Percentiles rank a stretch among this genome's conserved stretches.
These are phyloP conservation scores for Hydraecia micacea DNA, from an alignment of 2,888 invertebrate species.

Conservation along the genomic window DNA sequence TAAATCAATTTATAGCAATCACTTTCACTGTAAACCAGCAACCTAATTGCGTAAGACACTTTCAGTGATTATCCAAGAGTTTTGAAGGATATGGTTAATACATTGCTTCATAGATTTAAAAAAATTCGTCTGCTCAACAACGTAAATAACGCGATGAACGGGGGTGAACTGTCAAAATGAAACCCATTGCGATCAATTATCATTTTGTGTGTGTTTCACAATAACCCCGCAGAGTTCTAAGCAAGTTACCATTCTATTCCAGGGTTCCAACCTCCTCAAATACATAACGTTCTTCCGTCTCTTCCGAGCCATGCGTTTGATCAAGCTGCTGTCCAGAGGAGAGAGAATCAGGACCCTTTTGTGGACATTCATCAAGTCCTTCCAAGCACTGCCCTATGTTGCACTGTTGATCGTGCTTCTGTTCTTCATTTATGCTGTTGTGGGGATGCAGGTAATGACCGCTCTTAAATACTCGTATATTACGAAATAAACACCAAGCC, in stretches of 20 bases:
- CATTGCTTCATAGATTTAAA: too few species aligned
- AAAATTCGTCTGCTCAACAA: too few species aligned
- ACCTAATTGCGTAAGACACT: too few species aligned
- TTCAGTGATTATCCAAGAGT: too few species aligned
- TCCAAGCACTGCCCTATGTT: slow-evolving; percentile 99
- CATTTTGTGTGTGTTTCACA: background rate
- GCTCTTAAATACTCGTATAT: too few species aligned
- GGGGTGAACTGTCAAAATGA: too few species aligned
- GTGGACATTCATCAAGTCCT: slow-evolving; percentile 99
- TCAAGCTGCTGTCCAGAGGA: slow-evolving; percentile 98
- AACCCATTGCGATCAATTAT: background rate
- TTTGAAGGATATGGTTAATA: too few species aligned
- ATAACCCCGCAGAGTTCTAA: background rate
- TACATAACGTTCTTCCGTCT: slow-evolving; percentile 99
- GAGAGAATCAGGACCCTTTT: slow-evolving; percentile 99
- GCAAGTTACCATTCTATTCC: slow-evolving; percentile 33
- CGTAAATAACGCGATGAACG: too few species aligned
- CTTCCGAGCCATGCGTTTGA: slow-evolving; percentile 97
- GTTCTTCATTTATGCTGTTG: slow-evolving; percentile 99
- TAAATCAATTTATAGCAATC: background rate
- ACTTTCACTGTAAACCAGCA: background rate
- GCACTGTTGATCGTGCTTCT: slow-evolving; percentile 99
- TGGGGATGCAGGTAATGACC: slow-evolving; percentile 98
- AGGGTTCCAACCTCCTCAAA: slow-evolving; percentile 78
- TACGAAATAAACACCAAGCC: too few species aligned